phyloP scores from a whole-genome alignment of 2,113 vertebrate genomes.

The Paralichthys olivaceus region DNA sequence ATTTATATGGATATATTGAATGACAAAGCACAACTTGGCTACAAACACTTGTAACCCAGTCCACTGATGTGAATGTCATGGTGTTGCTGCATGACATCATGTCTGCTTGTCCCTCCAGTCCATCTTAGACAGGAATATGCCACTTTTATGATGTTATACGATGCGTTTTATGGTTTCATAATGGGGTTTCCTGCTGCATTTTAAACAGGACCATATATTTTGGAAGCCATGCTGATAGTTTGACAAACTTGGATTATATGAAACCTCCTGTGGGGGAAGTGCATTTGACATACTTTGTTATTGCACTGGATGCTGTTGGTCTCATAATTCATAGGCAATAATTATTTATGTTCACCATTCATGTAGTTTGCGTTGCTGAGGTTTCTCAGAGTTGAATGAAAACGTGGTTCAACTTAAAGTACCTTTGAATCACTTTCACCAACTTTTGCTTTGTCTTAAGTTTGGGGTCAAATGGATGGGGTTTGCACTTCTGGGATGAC shows the following conservation, averaged over 20 bases:
- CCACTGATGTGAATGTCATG: slow-evolving; percentile 30
- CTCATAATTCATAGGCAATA: slow-evolving; percentile 24
- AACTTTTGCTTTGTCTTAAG: slow-evolving; percentile 30
- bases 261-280: slow-evolving; percentile 40
- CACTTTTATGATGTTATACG: slow-evolving; percentile 66
- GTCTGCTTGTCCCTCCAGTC: slow-evolving; percentile 57
- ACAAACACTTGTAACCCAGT: slow-evolving; percentile 35
- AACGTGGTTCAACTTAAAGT: background rate
- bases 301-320: slow-evolving; percentile 17
- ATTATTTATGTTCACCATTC: slow-evolving; percentile 2
- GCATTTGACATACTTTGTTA: slow-evolving; percentile 14
- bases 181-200: slow-evolving; percentile 51
- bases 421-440: slow-evolving; percentile 12
- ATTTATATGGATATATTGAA: slow-evolving; percentile 30
- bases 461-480: slow-evolving; percentile 58
- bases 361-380: background rate
- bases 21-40: slow-evolving; percentile 37
- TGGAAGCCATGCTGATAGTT: slow-evolving; percentile 48
- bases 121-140: slow-evolving; percentile 43
- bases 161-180: slow-evolving; percentile 66
- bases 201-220: slow-evolving; percentile 54
- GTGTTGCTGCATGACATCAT: slow-evolving; percentile 57
- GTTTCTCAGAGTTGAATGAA: slow-evolving; percentile 19
- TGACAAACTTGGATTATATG: slow-evolving; percentile 52
- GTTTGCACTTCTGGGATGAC: slow-evolving; percentile 46